Percentiles rank a stretch among this genome's conserved stretches.
phyloP scores from a whole-genome alignment of 1,140 invertebrate species.

The Telenomus remus region DNA sequence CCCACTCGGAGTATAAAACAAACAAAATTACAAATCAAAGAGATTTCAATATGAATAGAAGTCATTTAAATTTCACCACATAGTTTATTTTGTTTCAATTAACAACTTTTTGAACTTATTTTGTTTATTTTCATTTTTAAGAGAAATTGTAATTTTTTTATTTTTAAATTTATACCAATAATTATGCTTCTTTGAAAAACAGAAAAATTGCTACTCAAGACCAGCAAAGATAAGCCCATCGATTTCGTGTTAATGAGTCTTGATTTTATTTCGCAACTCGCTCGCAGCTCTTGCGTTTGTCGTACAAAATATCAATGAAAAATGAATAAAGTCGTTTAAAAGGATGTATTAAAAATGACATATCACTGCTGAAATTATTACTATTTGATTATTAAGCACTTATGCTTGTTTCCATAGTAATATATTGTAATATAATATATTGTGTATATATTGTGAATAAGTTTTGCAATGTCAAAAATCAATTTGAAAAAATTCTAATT shows the following conservation, averaged over 20 bases:
- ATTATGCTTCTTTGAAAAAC: no score
- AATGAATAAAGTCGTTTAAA: constrained; percentile 8
- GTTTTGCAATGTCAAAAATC: neutral
- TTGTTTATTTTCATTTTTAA: no score
- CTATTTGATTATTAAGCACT: no score
- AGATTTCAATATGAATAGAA: neutral
- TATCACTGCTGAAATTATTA: no score
- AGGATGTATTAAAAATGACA: no score
- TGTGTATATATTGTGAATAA: no score
- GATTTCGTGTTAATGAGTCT: constrained; percentile 47
- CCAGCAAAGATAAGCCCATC: constrained; percentile 37
- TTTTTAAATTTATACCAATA: no score
- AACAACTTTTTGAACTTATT: neutral
- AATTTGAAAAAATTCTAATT: neutral
- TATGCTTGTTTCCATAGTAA: no score
- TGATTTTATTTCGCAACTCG: no score
- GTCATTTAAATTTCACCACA: no score
- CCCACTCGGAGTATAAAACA: constrained; percentile 10
- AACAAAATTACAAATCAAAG: neutral
- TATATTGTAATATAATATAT: no score
- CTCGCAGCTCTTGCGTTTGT: constrained; percentile 16
- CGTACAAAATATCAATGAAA: constrained; percentile 4
- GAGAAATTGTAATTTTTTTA: no score
- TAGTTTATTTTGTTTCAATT: neutral
- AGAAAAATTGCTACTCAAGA: neutral